Evolutionary conservation across 2,797 vertebrate species (phyloP).

Genomic region (Chaunax sp.): DNA sequence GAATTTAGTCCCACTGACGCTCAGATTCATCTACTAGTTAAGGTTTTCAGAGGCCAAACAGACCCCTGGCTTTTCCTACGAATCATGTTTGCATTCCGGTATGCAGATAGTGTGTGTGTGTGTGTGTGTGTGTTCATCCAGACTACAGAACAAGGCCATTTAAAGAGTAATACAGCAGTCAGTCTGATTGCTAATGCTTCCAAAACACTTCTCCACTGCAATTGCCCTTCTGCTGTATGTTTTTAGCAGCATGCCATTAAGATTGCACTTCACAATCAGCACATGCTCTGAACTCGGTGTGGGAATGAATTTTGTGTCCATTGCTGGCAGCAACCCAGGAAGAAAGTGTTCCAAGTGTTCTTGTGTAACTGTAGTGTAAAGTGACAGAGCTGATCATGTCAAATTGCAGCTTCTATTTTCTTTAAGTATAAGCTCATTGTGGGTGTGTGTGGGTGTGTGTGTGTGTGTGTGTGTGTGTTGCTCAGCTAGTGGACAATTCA

Average conservation of each 20-base stretch:
- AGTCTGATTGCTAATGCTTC: conserved; percentile 4
- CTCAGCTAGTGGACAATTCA: too few relatives aligned
- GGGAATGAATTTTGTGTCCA: background rate
- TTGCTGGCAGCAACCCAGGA: background rate
- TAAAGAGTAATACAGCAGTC: conserved; percentile 5
- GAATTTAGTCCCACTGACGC: conserved; percentile 61
- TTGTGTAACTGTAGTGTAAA: background rate
- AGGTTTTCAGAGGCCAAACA: conserved; percentile 57
- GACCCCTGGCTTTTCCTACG: conserved; percentile 47
- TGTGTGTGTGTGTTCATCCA: background rate
- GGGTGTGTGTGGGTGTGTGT: too few relatives aligned
- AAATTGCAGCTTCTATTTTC: conserved; percentile 8
- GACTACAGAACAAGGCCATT: conserved; percentile 5
- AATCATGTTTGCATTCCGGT: conserved; percentile 49
- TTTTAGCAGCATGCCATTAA: background rate
- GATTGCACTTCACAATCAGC: background rate
- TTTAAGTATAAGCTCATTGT: background rate
- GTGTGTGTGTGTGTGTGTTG: too few relatives aligned
- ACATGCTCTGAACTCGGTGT: background rate
- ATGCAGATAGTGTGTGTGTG: conserved; percentile 13
- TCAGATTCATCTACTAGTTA: conserved; percentile 52
- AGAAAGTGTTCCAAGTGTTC: background rate
- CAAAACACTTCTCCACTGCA: background rate
- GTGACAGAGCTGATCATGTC: background rate
- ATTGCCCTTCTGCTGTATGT: background rate